These are phyloP conservation scores for Erpornis zantholeuca DNA, from an alignment of 2,113 vertebrate species.

Conservation along the genomic window DNA sequence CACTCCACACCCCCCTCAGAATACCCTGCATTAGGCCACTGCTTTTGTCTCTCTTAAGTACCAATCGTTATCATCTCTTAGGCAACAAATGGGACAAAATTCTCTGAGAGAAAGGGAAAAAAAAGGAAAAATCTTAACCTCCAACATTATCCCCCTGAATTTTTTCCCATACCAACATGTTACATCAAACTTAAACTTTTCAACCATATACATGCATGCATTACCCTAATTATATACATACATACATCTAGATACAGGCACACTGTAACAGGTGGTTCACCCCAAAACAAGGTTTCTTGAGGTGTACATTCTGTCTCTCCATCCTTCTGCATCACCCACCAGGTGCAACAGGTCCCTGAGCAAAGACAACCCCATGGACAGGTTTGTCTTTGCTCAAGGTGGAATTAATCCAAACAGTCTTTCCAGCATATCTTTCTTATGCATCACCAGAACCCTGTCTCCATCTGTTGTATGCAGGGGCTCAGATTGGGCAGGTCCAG, in stretches of 20 bases:
- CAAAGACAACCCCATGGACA: neutral
- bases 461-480: neutral
- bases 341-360: neutral
- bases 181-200: no score
- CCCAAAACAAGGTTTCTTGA: neutral
- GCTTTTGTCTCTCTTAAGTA: neutral
- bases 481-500: neutral
- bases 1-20: no score
- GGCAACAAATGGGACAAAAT: neutral
- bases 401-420: neutral
- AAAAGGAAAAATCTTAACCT: no score
- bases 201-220: neutral
- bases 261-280: neutral
- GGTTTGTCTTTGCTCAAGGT: neutral
- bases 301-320: neutral
- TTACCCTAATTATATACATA: no score
- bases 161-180: no score
- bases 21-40: no score
- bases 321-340: neutral
- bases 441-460: neutral
- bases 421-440: neutral
- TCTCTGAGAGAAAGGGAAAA: neutral
- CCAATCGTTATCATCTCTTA: neutral
- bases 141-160: no score
- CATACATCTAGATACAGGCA: neutral